Conservation (phyloP, 2,113 vertebrate species). For the Crotalus helleri region DNA sequence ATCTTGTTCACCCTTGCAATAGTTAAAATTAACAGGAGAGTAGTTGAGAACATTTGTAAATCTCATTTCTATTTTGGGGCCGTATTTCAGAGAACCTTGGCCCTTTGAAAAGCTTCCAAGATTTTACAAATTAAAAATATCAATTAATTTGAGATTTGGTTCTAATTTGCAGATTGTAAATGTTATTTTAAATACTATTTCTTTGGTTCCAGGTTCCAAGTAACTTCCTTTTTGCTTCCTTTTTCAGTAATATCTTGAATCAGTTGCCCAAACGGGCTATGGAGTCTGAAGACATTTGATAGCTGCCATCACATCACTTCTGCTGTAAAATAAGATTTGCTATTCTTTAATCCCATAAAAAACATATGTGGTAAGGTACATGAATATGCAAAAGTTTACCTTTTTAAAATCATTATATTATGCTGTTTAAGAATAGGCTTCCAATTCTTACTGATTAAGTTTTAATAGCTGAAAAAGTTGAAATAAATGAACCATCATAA, state of each 20-base stretch:
- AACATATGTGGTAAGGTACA: slow-evolving; percentile 20
- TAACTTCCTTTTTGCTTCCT: background rate
- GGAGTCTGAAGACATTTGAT: background rate
- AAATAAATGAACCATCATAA: slow-evolving; percentile 16
- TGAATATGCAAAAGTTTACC: slow-evolving; percentile 4
- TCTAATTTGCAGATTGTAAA: background rate
- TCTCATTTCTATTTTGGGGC: background rate
- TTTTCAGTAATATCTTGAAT: background rate
- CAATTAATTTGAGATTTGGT: background rate
- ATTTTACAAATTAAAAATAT: background rate
- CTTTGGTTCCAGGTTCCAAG: background rate
- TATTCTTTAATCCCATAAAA: slow-evolving; percentile 18
- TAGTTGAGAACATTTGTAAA: background rate
- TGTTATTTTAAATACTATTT: background rate
- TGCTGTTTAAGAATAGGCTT: slow-evolving; percentile 13
- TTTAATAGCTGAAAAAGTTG: background rate
- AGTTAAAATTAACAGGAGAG: background rate
- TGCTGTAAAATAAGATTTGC: slow-evolving; percentile 6
- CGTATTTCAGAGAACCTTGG: background rate
- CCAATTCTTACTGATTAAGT: slow-evolving; percentile 15
- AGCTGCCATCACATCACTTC: background rate
- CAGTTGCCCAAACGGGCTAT: background rate
- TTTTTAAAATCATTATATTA: background rate
- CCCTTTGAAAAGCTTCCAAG: background rate
- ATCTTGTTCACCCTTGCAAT: too few relatives aligned